Evolutionary conservation across 2,888 invertebrate species (phyloP).

Genomic region (Troides aeacus): DNA sequence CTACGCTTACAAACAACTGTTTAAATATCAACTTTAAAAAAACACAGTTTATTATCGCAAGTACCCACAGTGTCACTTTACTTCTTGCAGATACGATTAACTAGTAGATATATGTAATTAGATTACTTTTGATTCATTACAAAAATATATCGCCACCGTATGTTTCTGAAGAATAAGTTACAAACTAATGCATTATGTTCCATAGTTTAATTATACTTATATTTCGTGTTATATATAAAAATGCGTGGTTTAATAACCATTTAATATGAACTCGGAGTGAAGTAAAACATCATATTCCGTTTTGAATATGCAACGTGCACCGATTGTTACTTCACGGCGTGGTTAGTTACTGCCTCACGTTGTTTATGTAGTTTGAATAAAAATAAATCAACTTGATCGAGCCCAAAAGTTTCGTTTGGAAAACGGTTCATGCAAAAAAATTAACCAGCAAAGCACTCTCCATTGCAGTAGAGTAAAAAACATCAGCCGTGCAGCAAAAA

Average conservation of each 20-base stretch:
- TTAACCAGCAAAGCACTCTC: slow-evolving; percentile 1
- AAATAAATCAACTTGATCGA: background rate
- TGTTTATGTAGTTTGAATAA: background rate
- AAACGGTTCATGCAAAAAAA: background rate
- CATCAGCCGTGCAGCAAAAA: slow-evolving; percentile 16
- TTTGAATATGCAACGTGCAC: too few species aligned
- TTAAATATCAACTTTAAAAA: background rate
- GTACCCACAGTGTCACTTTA: background rate
- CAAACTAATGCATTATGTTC: too few species aligned
- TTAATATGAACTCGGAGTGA: too few species aligned
- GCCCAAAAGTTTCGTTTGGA: background rate
- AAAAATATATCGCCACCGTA: background rate
- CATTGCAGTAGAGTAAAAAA: slow-evolving; percentile 18
- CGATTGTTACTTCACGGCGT: too few species aligned
- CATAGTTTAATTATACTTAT: too few species aligned
- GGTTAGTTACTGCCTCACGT: too few species aligned
- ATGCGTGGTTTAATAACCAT: too few species aligned
- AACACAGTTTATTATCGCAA: background rate
- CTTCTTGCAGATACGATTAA: background rate
- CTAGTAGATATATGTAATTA: background rate
- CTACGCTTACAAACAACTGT: background rate
- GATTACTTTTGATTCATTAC: background rate
- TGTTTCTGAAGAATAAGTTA: too few species aligned
- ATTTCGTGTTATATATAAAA: too few species aligned
- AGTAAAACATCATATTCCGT: too few species aligned